Evolutionary conservation across 2,888 invertebrate genomes (phyloP).

Genomic region (Zygaena filipendulae): DNA sequence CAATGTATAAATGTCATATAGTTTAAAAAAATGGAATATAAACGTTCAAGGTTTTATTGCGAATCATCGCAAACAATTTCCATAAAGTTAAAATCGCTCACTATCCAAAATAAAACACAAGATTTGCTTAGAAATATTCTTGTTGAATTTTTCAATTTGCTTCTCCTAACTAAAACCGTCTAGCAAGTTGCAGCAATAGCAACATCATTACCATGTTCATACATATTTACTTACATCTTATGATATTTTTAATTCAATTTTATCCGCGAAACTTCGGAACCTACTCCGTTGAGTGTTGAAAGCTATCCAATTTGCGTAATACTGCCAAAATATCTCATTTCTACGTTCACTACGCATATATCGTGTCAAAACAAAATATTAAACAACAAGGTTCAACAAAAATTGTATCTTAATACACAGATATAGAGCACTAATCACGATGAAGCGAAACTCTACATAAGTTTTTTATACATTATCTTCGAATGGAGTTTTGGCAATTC

Average conservation of each 20-base stretch:
- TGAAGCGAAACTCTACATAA: too few species aligned
- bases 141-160: slow-evolving; percentile 8
- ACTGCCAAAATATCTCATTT: slow-evolving; percentile 70
- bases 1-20: too few species aligned
- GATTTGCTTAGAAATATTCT: not conserved
- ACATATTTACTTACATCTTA: slow-evolving; percentile 57
- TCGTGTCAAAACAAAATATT: slow-evolving; percentile 26
- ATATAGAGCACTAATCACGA: too few species aligned
- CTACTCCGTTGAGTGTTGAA: slow-evolving; percentile 69
- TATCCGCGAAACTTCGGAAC: slow-evolving; percentile 64
- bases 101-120: too few species aligned
- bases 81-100: slow-evolving; percentile 3
- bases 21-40: too few species aligned
- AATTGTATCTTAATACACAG: slow-evolving; percentile 18
- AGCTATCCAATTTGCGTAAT: slow-evolving; percentile 70
- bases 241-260: slow-evolving; percentile 70
- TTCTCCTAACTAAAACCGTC: slow-evolving; percentile 7
- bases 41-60: too few species aligned
- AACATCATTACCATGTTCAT: slow-evolving; percentile 57
- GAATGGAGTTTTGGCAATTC: slow-evolving; percentile 68
- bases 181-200: slow-evolving; percentile 25
- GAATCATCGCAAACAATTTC: too few species aligned
- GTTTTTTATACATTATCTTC: slow-evolving; percentile 28
- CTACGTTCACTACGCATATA: slow-evolving; percentile 53
- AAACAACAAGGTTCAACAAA: too few species aligned